Conservation (phyloP, 1,140 invertebrate genomes). For the Lepidostoma basale region DNA sequence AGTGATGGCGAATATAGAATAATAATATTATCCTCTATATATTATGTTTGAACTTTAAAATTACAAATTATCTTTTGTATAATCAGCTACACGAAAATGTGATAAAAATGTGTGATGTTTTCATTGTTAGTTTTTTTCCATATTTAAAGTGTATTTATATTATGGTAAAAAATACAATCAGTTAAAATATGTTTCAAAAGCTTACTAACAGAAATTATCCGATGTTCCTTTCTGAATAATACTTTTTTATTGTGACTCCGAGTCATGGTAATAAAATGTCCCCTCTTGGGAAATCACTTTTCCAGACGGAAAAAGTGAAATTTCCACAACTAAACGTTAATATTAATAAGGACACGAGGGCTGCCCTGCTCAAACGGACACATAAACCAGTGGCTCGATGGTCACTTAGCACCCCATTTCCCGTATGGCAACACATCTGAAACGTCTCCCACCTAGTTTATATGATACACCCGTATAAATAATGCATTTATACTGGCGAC, state of each 20-base stretch:
- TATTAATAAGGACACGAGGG: constrained; percentile 32
- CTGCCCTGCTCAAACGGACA: neutral
- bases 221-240: too few relatives aligned
- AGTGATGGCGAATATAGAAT: too few relatives aligned
- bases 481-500: neutral
- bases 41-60: too few relatives aligned
- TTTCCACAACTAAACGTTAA: constrained; percentile 33
- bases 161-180: too few relatives aligned
- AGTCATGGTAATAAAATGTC: neutral
- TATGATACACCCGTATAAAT: neutral
- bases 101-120: neutral
- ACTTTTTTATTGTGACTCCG: too few relatives aligned
- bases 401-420: constrained; percentile 25
- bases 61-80: too few relatives aligned
- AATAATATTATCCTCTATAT: too few relatives aligned
- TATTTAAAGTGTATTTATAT: neutral
- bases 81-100: too few relatives aligned
- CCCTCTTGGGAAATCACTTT: constrained; percentile 38
- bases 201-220: too few relatives aligned
- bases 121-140: neutral
- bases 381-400: constrained; percentile 33
- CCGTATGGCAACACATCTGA: constrained; percentile 14
- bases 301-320: constrained; percentile 19
- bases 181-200: too few relatives aligned
- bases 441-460: neutral